phyloP scores from a whole-genome alignment of 2,888 invertebrate genomes.

The Sarcophaga carnaria region DNA sequence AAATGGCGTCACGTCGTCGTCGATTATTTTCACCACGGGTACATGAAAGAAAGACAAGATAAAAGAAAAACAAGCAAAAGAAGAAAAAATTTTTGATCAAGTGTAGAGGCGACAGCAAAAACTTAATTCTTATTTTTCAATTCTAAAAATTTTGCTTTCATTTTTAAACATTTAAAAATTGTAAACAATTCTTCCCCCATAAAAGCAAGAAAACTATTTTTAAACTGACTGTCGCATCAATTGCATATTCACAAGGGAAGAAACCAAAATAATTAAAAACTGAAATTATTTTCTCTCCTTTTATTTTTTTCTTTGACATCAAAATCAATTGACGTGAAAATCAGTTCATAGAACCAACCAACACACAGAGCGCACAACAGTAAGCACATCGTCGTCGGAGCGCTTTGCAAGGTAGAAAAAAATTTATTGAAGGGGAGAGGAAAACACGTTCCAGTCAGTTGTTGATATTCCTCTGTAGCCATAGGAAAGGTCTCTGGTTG shows the following conservation, averaged over 20 bases:
- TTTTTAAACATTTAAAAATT: slow-evolving; percentile 57
- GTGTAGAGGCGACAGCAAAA: slow-evolving; percentile 77
- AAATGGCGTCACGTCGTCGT: slow-evolving; percentile 62
- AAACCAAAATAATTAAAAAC: slow-evolving; percentile 10
- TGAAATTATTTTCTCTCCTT: slow-evolving; percentile 27
- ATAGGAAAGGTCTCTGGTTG: slow-evolving; percentile 30
- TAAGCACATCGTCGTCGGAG: background rate
- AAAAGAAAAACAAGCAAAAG: slow-evolving; percentile 75
- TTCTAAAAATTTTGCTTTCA: slow-evolving; percentile 57
- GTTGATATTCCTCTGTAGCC: slow-evolving; percentile 52
- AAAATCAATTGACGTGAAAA: slow-evolving; percentile 67
- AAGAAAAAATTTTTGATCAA: slow-evolving; percentile 77
- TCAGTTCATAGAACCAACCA: slow-evolving; percentile 44
- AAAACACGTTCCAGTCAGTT: slow-evolving; percentile 64
- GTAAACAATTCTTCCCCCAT: slow-evolving; percentile 26
- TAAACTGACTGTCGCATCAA: slow-evolving; percentile 29
- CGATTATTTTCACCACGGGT: slow-evolving; percentile 68
- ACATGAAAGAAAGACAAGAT: slow-evolving; percentile 74
- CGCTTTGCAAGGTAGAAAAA: slow-evolving; percentile 38
- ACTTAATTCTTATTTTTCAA: slow-evolving; percentile 71
- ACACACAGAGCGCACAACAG: background rate
- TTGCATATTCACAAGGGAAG: slow-evolving; percentile 41
- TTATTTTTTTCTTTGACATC: slow-evolving; percentile 38
- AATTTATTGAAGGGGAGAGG: slow-evolving; percentile 36
- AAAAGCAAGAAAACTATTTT: slow-evolving; percentile 29